A percentile compares a stretch with the other conserved stretches of the same genome.
phyloP scores from a whole-genome alignment of 2,113 vertebrate genomes.

The Passerina amoena region DNA sequence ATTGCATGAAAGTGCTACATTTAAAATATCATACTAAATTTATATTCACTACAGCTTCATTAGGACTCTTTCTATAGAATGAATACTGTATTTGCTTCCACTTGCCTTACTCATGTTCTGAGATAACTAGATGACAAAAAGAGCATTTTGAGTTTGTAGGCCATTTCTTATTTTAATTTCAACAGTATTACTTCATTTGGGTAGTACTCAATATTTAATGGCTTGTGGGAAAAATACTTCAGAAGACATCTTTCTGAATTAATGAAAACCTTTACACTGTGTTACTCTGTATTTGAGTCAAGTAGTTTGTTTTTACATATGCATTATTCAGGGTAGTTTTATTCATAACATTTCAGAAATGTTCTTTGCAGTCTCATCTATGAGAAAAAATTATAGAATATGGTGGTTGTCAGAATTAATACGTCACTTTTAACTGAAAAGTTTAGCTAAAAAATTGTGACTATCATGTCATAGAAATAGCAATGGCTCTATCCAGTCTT shows the following conservation, averaged over 20 bases:
- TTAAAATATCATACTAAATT: not conserved
- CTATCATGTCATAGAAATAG: not conserved
- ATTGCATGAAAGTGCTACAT: not conserved
- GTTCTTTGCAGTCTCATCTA: not conserved
- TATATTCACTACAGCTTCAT: not conserved
- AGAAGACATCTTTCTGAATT: not conserved
- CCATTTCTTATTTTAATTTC: not conserved
- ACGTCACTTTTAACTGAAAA: not conserved
- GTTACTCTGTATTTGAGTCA: not conserved
- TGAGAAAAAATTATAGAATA: not conserved
- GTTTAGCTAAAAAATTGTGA: not conserved
- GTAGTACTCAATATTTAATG: slow-evolving; percentile 12
- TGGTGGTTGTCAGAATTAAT: not conserved
- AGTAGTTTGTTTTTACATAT: not conserved
- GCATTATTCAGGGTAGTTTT: not conserved
- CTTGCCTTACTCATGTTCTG: not conserved
- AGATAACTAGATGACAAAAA: not conserved
- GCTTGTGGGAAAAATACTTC: not conserved
- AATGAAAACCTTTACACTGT: not conserved
- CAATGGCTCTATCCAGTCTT: not conserved
- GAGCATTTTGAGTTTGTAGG: not conserved
- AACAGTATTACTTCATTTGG: not conserved
- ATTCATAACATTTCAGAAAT: not conserved
- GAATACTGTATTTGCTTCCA: not conserved
- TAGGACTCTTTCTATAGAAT: not conserved